These are phyloP conservation scores for Theonella swinhoei DNA, from an alignment of 37 sponge, comb jelly and placozoan species.

Conservation along the genomic window DNA sequence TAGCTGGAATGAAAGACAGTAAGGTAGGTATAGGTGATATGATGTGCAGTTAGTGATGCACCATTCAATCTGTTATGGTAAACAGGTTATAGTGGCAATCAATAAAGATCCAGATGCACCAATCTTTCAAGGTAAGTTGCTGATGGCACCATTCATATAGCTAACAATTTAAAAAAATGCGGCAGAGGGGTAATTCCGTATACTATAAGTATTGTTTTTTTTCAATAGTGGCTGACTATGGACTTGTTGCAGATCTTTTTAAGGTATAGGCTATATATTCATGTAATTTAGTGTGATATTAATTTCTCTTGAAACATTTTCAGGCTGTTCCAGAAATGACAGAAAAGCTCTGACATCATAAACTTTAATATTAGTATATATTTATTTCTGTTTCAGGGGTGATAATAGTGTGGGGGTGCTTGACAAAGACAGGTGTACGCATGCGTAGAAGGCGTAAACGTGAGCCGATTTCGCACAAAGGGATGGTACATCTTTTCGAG, in stretches of 20 bases:
- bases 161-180: background rate
- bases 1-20: constrained; percentile 99
- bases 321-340: constrained; percentile 94
- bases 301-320: background rate
- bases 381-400: background rate
- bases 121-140: constrained; percentile 91
- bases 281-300: background rate
- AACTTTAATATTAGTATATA: background rate
- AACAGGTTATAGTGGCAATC: constrained; percentile 95
- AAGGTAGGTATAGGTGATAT: constrained; percentile 54
- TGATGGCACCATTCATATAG: background rate
- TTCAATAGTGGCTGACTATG: constrained; percentile 95
- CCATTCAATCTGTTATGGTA: background rate
- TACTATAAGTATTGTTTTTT: background rate
- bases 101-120: constrained; percentile 99
- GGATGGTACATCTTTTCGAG: background rate
- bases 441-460: too few species aligned
- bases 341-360: constrained; percentile 58
- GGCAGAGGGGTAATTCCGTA: background rate
- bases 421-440: too few species aligned
- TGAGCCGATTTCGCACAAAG: too few species aligned
- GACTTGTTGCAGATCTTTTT: constrained; percentile 98
- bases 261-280: constrained; percentile 52
- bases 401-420: too few species aligned
- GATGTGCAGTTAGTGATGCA: background rate